phyloP scores from a whole-genome alignment of 2,888 invertebrate genomes.

The Apoderus coryli region DNA sequence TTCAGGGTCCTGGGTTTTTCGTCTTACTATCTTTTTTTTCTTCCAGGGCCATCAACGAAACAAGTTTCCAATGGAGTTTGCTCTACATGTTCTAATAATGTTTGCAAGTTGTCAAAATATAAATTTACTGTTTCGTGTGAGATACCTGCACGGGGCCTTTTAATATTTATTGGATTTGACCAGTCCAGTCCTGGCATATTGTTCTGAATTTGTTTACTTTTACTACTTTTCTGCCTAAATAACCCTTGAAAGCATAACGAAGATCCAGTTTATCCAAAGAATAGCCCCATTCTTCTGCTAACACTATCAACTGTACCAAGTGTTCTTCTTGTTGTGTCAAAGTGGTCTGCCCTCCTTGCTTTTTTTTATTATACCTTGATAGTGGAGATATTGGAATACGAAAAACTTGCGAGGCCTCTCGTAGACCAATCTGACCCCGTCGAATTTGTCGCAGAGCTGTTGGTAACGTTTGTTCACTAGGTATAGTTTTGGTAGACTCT shows the following conservation, averaged over 20 bases:
- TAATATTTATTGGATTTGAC: slow-evolving; percentile 3
- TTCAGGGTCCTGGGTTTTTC: too few species aligned
- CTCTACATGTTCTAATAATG: slow-evolving; percentile 6
- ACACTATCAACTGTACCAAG: slow-evolving; percentile 7
- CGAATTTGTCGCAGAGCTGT: slow-evolving; percentile 7
- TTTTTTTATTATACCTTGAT: slow-evolving; percentile 5
- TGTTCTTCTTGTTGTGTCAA: slow-evolving; percentile 8
- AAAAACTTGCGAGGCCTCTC: slow-evolving; percentile 7
- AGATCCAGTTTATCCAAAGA: slow-evolving; percentile 8
- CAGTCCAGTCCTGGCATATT: slow-evolving; percentile 3
- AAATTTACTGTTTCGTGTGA: slow-evolving; percentile 5
- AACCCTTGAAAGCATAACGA: too few species aligned
- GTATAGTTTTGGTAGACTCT: slow-evolving; percentile 4
- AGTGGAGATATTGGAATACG: slow-evolving; percentile 6
- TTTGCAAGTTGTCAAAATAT: slow-evolving; percentile 9
- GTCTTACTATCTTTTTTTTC: too few species aligned
- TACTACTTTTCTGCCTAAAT: slow-evolving; percentile 5
- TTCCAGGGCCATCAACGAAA: too few species aligned
- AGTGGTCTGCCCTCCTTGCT: slow-evolving; percentile 3
- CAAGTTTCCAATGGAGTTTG: too few species aligned
- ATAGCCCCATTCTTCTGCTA: not conserved
- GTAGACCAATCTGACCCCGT: too few species aligned
- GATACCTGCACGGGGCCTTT: slow-evolving; percentile 1
- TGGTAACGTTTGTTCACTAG: slow-evolving; percentile 7
- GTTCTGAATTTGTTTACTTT: slow-evolving; percentile 6